Percentiles rank a stretch among this genome's conserved stretches.
Conservation (phyloP, 2,113 vertebrate species). For the Panurus biarmicus region DNA sequence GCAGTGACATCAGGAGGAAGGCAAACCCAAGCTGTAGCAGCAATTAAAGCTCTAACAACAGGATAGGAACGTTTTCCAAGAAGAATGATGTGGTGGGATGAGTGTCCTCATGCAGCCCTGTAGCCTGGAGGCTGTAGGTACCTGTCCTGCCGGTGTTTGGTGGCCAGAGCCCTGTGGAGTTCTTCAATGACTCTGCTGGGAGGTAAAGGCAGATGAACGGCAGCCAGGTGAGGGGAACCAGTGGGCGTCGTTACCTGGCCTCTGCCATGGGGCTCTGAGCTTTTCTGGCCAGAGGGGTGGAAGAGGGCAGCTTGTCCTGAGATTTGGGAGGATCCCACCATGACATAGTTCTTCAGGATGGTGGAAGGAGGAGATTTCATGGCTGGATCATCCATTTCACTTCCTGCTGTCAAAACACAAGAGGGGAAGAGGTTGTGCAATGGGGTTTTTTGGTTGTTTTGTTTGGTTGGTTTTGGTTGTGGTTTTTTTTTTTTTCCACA, state of each 20-base stretch:
- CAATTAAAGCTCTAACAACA: background rate
- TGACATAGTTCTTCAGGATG: constrained; percentile 75
- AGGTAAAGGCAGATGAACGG: constrained; percentile 82
- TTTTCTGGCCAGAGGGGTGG: constrained; percentile 72
- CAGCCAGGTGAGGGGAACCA: constrained; percentile 83
- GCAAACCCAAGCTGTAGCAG: background rate
- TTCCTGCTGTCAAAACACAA: constrained; percentile 15
- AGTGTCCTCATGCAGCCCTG: background rate
- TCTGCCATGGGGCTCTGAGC: constrained; percentile 59
- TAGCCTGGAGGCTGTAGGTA: constrained; percentile 33
- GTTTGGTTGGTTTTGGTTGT: background rate
- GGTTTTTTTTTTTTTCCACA: background rate
- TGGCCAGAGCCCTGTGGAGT: constrained; percentile 89
- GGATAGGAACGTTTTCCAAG: background rate
- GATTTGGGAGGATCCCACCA: constrained; percentile 67
- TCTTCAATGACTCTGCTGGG: constrained; percentile 96
- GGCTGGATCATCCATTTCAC: constrained; percentile 62
- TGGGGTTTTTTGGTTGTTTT: background rate
- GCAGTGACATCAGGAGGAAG: background rate
- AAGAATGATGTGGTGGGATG: background rate
- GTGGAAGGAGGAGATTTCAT: constrained; percentile 78
- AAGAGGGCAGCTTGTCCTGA: constrained; percentile 73
- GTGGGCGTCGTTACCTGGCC: constrained; percentile 84
- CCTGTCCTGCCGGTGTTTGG: constrained; percentile 96
- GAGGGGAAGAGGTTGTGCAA: background rate